A percentile compares a stretch with the other conserved stretches of the same genome.
phyloP scores from a whole-genome alignment of 2,888 invertebrate species.

The Helicoverpa assulta region DNA sequence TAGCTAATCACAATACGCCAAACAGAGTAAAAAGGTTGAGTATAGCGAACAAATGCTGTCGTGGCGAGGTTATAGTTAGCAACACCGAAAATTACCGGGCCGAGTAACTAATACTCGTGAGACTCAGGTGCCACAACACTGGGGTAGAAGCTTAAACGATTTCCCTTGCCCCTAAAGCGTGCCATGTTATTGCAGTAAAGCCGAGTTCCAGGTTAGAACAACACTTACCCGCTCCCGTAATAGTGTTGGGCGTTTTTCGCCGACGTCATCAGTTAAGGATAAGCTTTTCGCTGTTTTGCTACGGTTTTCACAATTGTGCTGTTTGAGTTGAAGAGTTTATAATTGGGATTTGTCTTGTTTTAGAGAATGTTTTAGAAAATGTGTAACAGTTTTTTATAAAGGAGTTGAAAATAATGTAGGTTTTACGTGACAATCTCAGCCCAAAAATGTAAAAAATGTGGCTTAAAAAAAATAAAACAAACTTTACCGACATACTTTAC shows the following conservation, averaged over 20 bases:
- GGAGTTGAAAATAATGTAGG: background rate
- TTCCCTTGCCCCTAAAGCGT: slow-evolving; percentile 73
- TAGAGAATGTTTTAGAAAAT: background rate
- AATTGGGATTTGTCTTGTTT: slow-evolving; percentile 15
- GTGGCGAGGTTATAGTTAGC: slow-evolving; percentile 59
- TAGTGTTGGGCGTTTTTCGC: slow-evolving; percentile 59
- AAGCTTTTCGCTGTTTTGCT: slow-evolving; percentile 37
- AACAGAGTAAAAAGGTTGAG: slow-evolving; percentile 54
- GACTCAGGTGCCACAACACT: slow-evolving; percentile 80
- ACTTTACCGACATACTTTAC: slow-evolving; percentile 6
- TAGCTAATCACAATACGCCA: slow-evolving; percentile 47
- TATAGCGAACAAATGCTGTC: slow-evolving; percentile 59
- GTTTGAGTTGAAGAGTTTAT: slow-evolving; percentile 31
- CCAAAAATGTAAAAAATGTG: background rate
- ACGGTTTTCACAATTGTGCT: slow-evolving; percentile 42
- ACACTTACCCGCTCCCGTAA: slow-evolving; percentile 63
- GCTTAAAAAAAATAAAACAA: slow-evolving; percentile 2
- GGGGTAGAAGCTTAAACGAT: slow-evolving; percentile 82
- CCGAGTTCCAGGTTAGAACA: slow-evolving; percentile 74
- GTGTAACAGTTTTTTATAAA: too few species aligned
- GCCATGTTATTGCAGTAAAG: slow-evolving; percentile 75
- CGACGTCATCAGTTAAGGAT: slow-evolving; percentile 54
- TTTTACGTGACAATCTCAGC: background rate
- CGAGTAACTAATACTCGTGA: slow-evolving; percentile 68
- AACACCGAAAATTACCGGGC: slow-evolving; percentile 75